Percentiles rank a stretch among this genome's conserved stretches.
phyloP scores from a whole-genome alignment of 2,113 vertebrate species.

The Benitochromis conjunctus region DNA sequence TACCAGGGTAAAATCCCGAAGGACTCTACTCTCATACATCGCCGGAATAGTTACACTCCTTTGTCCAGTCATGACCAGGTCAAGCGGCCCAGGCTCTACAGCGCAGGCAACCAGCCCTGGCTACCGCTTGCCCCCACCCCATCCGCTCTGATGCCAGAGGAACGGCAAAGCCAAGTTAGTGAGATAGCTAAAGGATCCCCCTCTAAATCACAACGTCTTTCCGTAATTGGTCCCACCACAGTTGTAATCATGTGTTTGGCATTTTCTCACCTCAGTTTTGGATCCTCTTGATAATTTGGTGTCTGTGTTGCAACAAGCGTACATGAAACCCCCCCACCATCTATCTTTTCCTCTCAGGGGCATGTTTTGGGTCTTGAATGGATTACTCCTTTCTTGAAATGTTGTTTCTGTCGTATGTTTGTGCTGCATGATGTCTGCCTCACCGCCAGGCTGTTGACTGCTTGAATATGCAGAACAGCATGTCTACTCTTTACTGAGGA shows the following conservation, averaged over 20 bases:
- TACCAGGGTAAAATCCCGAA: constrained; percentile 77
- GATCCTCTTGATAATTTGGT: constrained; percentile 16
- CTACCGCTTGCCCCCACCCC: constrained; percentile 74
- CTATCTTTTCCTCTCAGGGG: constrained; percentile 11
- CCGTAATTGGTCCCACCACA: constrained; percentile 27
- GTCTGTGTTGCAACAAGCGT: constrained; percentile 1
- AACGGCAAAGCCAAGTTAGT: constrained; percentile 83
- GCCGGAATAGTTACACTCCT: constrained; percentile 94
- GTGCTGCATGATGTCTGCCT: constrained; percentile 34
- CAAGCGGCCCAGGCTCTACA: constrained; percentile 90
- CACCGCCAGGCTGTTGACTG: constrained; percentile 3
- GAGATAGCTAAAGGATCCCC: constrained; percentile 62
- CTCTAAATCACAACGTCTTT: constrained; percentile 15
- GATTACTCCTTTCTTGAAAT: background rate
- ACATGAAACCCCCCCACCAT: constrained; percentile 7
- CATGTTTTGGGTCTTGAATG: constrained; percentile 8
- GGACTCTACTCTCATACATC: constrained; percentile 80
- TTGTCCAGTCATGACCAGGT: constrained; percentile 87
- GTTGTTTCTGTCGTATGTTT: constrained; percentile 6
- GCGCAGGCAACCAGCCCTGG: constrained; percentile 87
- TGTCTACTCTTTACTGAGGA: background rate
- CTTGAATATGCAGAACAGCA: constrained; percentile 54
- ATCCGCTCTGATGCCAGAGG: constrained; percentile 79
- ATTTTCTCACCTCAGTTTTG: background rate
- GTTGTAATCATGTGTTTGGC: constrained; percentile 30